Evolutionary conservation across 2,888 invertebrate genomes (phyloP), one percentile per base, ranked within the genome.

Genomic region (Trichacis sp.): DNA sequence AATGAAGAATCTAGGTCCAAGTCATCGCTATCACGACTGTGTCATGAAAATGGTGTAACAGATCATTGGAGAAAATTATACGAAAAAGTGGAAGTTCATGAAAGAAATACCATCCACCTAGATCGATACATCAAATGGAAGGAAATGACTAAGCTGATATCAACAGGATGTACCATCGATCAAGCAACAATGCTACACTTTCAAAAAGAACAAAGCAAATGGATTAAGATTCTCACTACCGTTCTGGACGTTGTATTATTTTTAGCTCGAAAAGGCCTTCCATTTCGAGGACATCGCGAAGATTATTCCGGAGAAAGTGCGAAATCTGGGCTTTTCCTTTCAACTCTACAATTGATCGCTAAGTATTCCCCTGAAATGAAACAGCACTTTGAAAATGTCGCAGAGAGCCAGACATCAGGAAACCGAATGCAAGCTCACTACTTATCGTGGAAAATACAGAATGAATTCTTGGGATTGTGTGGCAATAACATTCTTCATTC

Each of bases 31-130:
- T 24, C 24, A 24, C 24, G 24, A 24, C 24, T 24, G 24, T 24
- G 24, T 24, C 24, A 43, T 17, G 14, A 53, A 45, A 30, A 33
- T 24, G 52, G 30, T 18, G 19, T 53, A 2, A 53, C 29, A 8
- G 53, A 53, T 15, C 43, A 53, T 12, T 53, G 53, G 53, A 53
- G 14, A 29, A 53, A 53, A 45, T 12, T 53, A 14, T 45, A 53
- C 29, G 53, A 53, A 14, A 53, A 33, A 45, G 11, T 29, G 5
- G 43, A 53, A 53, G 45, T 19, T 15, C 45, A 53, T 14, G 53
- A 53, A 33, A 30, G 33, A 45, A 18, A 53, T 20, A 29, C 24
- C 9, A 15, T 15, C 9, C 53, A 53, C 17, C 9, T 53, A 11
- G 8, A 45, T n/a, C 30, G 45, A 17, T 53, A 45, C 14, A 53